These are phyloP conservation scores for Dichetophora obliterata DNA, from an alignment of 2,888 invertebrate species.

Conservation along the genomic window DNA sequence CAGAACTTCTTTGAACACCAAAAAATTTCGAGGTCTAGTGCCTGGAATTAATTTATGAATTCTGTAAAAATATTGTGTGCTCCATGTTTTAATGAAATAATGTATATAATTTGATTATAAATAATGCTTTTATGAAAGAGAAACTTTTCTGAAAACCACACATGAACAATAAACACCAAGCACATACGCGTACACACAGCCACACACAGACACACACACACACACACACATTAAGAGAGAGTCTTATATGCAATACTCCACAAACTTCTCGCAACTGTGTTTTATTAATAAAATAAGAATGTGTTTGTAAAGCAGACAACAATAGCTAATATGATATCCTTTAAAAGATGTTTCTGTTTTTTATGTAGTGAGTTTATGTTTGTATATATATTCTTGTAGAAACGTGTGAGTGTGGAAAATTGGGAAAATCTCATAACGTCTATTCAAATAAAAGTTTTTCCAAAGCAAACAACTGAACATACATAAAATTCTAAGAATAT, in stretches of 20 bases:
- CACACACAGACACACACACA: slow-evolving; percentile 19
- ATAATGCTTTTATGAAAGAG: background rate
- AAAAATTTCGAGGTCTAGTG: too few species aligned
- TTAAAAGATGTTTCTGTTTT: background rate
- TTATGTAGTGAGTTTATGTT: slow-evolving; percentile 24
- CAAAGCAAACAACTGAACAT: background rate
- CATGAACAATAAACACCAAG: too few species aligned
- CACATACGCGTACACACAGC: too few species aligned
- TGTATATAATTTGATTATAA: slow-evolving; percentile 7
- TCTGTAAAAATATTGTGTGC: background rate
- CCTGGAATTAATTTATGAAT: background rate
- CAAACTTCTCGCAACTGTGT: slow-evolving; percentile 44
- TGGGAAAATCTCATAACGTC: slow-evolving; percentile 43
- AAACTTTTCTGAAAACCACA: slow-evolving; percentile 19
- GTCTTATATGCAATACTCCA: background rate
- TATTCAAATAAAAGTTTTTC: slow-evolving; percentile 41
- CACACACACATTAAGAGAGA: background rate
- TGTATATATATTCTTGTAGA: slow-evolving; percentile 23
- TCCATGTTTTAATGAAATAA: slow-evolving; percentile 2
- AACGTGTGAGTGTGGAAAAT: slow-evolving; percentile 40
- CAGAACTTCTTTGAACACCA: too few species aligned
- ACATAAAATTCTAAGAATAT: background rate
- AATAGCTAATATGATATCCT: background rate
- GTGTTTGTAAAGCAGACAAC: slow-evolving; percentile 5
- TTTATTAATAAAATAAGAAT: slow-evolving; percentile 45